Evolutionary conservation across 2,113 vertebrate species (phyloP), one percentile per base, ranked within the genome.

Genomic region (Mirounga angustirostris): DNA sequence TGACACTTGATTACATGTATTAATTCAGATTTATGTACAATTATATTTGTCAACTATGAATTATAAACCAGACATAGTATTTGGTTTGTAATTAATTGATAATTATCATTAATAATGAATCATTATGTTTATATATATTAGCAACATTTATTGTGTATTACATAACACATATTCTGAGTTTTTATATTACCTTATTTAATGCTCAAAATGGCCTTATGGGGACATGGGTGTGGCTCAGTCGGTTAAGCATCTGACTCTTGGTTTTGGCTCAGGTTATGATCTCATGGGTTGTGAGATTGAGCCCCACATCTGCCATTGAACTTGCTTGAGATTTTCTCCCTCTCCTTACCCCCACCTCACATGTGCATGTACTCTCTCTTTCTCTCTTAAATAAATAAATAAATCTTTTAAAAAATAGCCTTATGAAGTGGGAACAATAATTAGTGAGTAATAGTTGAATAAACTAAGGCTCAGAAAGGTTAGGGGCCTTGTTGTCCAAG

Each of bases 1-100:
- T 81, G 24, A 67, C 40, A 63, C 18, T 59, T 30, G 24, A 12
- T 33, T 65, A 33, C 14, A 8, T 59, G 30, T 26, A 28, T 74
- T 52, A 71, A 83, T 74, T 95, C 33, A 71, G 14, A 7, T 15
- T 54, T 83, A 54, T 12, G 8, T 14, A 56, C 4, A 63, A 30
- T 83, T 83, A 19, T 80, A 58, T 91, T 88, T 89, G 18, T 10
- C 80, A 73, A 43, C n/a, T 61, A 65, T 65, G 61, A 84, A 13
- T 67, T 94, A 0, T 69, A 83, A 86, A 46, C 7, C 52, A 86
- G 52, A 85, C 15, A 22, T 21, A 79, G 7, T 82, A 59, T 96
- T 71, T 87, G 58, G 82, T 74, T 79, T 85, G 14, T 80, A 67
- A 92, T 91, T 50, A 69, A 46, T 56, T 89, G 79, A 56, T 83